Evolutionary conservation across 2,797 vertebrate genomes (phyloP), one percentile per base, ranked within the genome.

Genomic region (Falco berigora): DNA sequence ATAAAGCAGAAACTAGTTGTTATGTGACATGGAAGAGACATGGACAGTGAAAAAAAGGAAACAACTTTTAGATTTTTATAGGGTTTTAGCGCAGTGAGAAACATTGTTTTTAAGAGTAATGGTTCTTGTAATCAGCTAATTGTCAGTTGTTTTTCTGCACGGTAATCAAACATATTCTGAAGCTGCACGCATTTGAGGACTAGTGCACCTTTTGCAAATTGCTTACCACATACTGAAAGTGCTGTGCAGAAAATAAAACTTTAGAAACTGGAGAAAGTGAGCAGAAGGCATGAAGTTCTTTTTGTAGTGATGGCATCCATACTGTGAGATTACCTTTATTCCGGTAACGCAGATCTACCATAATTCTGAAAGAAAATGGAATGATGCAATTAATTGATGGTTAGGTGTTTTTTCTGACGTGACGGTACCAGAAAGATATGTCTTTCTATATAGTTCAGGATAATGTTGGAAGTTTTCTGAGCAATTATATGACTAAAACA

Each of bases 361-460:
- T 4, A 27, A 12, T 19, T 62, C 38, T 78, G 62, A 63, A 95
- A 38, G 67, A 74, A 32, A 67, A 49, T 10, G 17, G 52, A 49
- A 86, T 40, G 68, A 79, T 80, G 66, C 75, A 68, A 42, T 84
- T 76, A 56, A n/a, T 44, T 42, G 50, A 49, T 34, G 61, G 72
- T 63, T 67, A 90, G 69, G 55, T 76, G 22, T 77, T 96, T 42
- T 42, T 96, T 83, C 84, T 95, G 92, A 90, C 21, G 24, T n/a
- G 36, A 28, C 36, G 36, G 15, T 69, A 71, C 25, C 12, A 36
- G 71, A 69, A 52, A 25, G 17, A 67, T 3, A 5, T 3, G 14
- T 75, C 22, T 52, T 71, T 79, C 75, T 42, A 32, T 16, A 4
- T 4, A 79, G 53, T 40, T 88, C 53, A 64, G 49, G 23, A 22